phyloP scores from a whole-genome alignment of 2,113 vertebrate genomes.

The Channa maculata region DNA sequence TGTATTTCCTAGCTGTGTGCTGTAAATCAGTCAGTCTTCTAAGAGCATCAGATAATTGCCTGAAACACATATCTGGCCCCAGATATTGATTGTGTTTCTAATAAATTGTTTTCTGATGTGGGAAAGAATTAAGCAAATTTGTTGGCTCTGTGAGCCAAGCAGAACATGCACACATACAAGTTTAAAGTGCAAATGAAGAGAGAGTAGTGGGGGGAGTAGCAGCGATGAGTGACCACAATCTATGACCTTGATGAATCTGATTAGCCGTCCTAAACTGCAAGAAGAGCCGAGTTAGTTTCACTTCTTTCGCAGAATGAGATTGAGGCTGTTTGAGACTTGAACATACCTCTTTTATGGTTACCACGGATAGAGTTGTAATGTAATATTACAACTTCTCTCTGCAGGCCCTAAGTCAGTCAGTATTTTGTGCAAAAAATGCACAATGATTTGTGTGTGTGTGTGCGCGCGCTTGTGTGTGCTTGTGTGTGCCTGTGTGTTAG shows the following conservation, averaged over 20 bases:
- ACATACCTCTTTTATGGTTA: conserved; percentile 16
- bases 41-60: background rate
- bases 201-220: background rate
- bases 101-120: conserved; percentile 14
- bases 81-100: conserved; percentile 22
- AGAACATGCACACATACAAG: background rate
- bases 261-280: conserved; percentile 3
- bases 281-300: conserved; percentile 4
- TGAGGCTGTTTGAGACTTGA: background rate
- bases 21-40: background rate
- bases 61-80: background rate
- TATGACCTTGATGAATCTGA: conserved; percentile 18
- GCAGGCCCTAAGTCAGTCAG: too few species aligned
- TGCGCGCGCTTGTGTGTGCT: too few species aligned
- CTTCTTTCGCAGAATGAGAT: conserved; percentile 24
- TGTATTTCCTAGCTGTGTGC: background rate
- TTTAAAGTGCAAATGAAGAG: background rate
- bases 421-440: too few species aligned
- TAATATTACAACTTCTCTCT: too few species aligned
- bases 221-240: background rate
- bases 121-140: conserved; percentile 14
- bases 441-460: too few species aligned
- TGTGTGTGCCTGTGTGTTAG: too few species aligned
- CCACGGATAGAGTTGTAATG: too few species aligned
- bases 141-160: background rate